These are phyloP conservation scores for Maccullochella peelii DNA, from an alignment of 2,113 vertebrate genomes.

Conservation along the genomic window DNA sequence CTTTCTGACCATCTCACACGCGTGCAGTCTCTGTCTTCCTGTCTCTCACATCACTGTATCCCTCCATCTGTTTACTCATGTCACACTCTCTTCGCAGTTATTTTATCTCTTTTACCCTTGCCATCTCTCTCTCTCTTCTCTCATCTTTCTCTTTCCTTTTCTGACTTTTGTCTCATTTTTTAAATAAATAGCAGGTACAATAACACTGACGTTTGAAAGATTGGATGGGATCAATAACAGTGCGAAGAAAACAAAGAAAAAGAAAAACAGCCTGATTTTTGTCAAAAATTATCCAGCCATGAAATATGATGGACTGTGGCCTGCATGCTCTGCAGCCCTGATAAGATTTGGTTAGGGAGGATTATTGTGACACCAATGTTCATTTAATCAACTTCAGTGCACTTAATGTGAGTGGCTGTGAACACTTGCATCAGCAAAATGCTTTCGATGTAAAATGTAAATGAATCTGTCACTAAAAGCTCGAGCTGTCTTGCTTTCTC, in stretches of 20 bases:
- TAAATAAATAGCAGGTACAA: neutral
- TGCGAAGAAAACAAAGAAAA: slow-evolving; percentile 18
- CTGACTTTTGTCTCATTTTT: neutral
- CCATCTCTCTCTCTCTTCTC: neutral
- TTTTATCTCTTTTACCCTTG: neutral
- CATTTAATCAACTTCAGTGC: slow-evolving; percentile 73
- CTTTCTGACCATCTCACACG: neutral
- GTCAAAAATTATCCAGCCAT: slow-evolving; percentile 25
- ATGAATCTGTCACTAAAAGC: slow-evolving; percentile 71
- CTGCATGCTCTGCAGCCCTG: slow-evolving; percentile 31
- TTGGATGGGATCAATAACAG: neutral
- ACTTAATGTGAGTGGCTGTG: slow-evolving; percentile 71
- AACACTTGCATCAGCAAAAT: slow-evolving; percentile 63
- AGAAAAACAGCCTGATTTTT: slow-evolving; percentile 48
- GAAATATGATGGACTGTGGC: slow-evolving; percentile 20
- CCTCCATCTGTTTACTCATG: neutral
- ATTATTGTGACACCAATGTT: slow-evolving; percentile 69
- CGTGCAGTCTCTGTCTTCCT: neutral
- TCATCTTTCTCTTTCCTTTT: neutral
- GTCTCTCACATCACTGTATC: slow-evolving; percentile 17
- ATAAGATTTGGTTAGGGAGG: slow-evolving; percentile 53
- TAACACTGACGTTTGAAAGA: neutral
- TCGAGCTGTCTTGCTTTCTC: slow-evolving; percentile 30
- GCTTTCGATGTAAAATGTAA: slow-evolving; percentile 68
- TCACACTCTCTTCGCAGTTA: neutral